A percentile compares a stretch with the other conserved stretches of the same genome.
Evolutionary conservation across 2,113 vertebrate genomes (phyloP).

Genomic region (Salvelinus namaycush): DNA sequence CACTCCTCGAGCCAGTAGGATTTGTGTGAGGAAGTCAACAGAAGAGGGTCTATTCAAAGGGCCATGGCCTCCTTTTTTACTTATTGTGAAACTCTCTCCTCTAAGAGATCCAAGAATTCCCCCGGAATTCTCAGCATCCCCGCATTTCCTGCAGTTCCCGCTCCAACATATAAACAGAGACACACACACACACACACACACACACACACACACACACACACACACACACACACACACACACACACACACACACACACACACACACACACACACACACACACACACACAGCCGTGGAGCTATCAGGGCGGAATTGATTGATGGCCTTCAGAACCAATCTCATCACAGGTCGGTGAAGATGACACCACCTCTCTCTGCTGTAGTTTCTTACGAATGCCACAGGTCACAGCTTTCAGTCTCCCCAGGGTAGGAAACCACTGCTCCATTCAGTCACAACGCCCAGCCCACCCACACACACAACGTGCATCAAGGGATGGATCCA

Average conservation of each 20-base stretch:
- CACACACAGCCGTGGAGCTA: constrained; percentile 11
- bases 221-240: not conserved
- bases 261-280: not conserved
- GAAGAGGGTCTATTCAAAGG: not conserved
- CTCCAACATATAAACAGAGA: not conserved
- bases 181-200: not conserved
- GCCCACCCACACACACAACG: not conserved
- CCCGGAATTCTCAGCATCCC: not conserved
- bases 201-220: not conserved
- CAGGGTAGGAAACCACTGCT: not conserved
- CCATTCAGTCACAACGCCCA: not conserved
- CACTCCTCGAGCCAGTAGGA: too few species aligned
- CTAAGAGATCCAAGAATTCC: constrained; percentile 5
- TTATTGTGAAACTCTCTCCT: not conserved
- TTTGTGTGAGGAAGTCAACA: not conserved
- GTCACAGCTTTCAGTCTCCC: constrained; percentile 2
- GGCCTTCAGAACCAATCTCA: constrained; percentile 50
- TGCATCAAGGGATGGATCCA: not conserved
- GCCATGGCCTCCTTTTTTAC: not conserved
- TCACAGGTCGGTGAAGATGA: constrained; percentile 32
- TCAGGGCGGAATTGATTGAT: constrained; percentile 44
- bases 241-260: not conserved
- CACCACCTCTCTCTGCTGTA: constrained; percentile 14
- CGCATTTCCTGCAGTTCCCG: not conserved
- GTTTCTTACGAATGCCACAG: not conserved